Evolutionary conservation across 1,140 invertebrate species (phyloP), one percentile per base, ranked within the genome.

Genomic region (Cephus cinctus): DNA sequence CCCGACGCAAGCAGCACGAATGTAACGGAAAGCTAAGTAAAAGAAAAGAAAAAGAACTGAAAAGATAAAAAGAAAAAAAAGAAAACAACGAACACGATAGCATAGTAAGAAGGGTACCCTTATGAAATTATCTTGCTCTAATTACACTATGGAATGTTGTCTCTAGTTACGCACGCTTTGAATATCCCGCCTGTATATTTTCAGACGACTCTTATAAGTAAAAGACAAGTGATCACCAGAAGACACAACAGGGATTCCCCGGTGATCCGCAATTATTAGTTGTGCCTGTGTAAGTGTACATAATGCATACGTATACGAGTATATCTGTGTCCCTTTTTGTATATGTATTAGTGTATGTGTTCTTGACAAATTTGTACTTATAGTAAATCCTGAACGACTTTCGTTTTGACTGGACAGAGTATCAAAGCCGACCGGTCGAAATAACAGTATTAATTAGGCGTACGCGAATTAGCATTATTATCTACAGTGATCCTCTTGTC

Each of bases 1-100:
- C 57, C 64, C 64, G 54, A 48, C 53, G 50, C 59, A 64, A 63
- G 60, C 50, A 54, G 49, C 56, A 50, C 39, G 54, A 55, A 59
- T n/a, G n/a, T n/a, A n/a, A n/a, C n/a, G n/a, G n/a, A n/a, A n/a
- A n/a, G n/a, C 51, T 44, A 34, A 20, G 23, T 25, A 23, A 35
- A 49, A 54, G 44, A 25, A 47, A 55, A 52, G 43, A 39, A 34
- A 50, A 63, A 61, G 27, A 27, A 14, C 27, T 16, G 35, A 43
- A 30, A 31, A 39, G 41, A 20, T 8, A 31, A 40, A 40, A 54
- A 43, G 35, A 36, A 30, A 38, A 22, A 44, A 42, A 36, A 22
- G 27, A 23, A 42, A 43, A n/a, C 25, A 49, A 40, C 21, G 30
- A 35, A 35, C 25, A 43, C 14, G 38, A 41, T 43, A 31, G 32